Evolutionary conservation across 2,113 vertebrate genomes (phyloP).

Genomic region (Melanotaenia duboulayi): DNA sequence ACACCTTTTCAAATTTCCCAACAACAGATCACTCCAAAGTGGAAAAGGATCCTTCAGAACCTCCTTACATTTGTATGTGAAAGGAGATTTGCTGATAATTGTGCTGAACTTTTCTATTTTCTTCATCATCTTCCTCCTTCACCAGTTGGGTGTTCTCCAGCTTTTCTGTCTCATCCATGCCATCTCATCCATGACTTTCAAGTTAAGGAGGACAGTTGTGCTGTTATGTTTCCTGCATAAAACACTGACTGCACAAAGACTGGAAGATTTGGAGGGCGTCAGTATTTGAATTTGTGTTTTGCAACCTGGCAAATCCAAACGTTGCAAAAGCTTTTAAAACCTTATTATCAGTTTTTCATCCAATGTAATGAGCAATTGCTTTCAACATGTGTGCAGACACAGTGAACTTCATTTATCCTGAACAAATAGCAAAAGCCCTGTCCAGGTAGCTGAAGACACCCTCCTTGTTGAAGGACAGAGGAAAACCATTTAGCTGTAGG

Average conservation of each 20-base stretch:
- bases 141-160: background rate
- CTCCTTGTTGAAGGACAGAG: background rate
- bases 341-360: constrained; percentile 17
- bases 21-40: constrained; percentile 33
- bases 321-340: constrained; percentile 10
- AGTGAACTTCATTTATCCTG: background rate
- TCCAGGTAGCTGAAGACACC: constrained; percentile 9
- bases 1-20: constrained; percentile 25
- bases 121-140: background rate
- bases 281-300: constrained; percentile 7
- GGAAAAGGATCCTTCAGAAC: constrained; percentile 17
- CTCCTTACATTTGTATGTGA: constrained; percentile 3
- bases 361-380: constrained; percentile 21
- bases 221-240: constrained; percentile 10
- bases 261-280: constrained; percentile 2
- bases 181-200: background rate
- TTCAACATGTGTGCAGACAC: constrained; percentile 29
- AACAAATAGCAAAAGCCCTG: constrained; percentile 19
- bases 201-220: background rate
- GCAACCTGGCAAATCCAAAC: constrained; percentile 32
- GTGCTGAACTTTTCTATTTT: constrained; percentile 6
- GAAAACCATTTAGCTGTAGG: constrained; percentile 12
- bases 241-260: background rate
- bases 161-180: background rate
- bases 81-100: constrained; percentile 28